Base-by-base conservation (phyloP, 2,797 vertebrate species). In the Notamacropus eugenii region DNA sequence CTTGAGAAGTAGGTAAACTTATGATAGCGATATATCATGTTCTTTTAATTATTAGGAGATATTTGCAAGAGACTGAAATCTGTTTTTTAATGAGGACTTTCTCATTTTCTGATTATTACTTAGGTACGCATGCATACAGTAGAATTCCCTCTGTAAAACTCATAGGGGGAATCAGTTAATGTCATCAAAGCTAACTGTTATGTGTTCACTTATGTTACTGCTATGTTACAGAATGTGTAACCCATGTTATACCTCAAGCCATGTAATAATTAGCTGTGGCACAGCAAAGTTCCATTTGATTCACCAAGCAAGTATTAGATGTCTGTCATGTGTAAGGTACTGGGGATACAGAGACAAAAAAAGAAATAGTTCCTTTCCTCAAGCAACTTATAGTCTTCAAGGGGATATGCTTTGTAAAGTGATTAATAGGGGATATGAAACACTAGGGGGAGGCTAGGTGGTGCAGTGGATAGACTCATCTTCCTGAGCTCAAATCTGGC, bases 91-190 rank as follows among this genome's bases (percentile, higher is more conserved):
- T 87, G 40, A 93, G 58, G 28, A 55, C 22, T 54, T 87, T 54
- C 29, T 94, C 67, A 95, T 54, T 87, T 92, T 62, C 22, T 94
- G 24, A 12, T 62, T 74, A 93, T 91, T 94, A 24, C 93, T 94
- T 92, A 0, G 59, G 58, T 95, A 52, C 56, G 13, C 34, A 91
- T 5, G 5, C 87, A 55, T 34, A 90, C 28, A 46, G 27, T 55
- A 52, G 94, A 93, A 55, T 40, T 19, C 4, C 31, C 50, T 93
- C 87, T 95, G 40, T 90, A 95, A 54, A 91, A 93, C 27, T 95
- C 93, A 58, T 93, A 40, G 22, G 50, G 56, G 91, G 54, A 91
- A n/a, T n/a, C 95, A 52, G 94, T 62, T 91, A 34, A n/a, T 8
- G 19, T 46, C 8, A 40, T 92, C 92, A 54, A 95, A 54, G 59